phyloP scores from a whole-genome alignment of 1,140 invertebrate genomes.

The Drosophila busckii region DNA sequence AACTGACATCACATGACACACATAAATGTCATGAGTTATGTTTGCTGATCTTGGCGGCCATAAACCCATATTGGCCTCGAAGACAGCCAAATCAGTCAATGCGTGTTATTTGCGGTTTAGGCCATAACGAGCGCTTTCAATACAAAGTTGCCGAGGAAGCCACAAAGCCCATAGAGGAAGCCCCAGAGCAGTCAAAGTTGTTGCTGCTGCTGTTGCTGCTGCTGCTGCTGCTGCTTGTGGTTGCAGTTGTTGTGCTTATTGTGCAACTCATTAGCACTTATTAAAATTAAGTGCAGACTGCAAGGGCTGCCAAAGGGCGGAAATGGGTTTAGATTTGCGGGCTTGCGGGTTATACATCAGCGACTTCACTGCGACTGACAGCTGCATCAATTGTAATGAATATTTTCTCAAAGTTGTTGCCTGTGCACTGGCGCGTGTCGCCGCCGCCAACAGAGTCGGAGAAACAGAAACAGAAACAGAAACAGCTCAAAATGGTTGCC shows the following conservation, averaged over 20 bases:
- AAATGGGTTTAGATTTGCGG: conserved; percentile 31
- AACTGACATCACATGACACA: conserved; percentile 24
- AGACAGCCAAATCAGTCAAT: conserved; percentile 22
- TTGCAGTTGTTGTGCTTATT: conserved; percentile 26
- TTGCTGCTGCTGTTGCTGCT: conserved; percentile 18
- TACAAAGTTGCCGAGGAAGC: conserved; percentile 65
- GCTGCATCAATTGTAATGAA: conserved; percentile 51
- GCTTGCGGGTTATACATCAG: conserved; percentile 5
- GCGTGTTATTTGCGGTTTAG: conserved; percentile 53
- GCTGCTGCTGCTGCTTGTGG: conserved; percentile 15
- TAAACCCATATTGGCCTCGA: conserved; percentile 18
- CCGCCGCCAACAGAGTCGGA: conserved; percentile 19
- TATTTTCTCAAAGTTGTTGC: conserved; percentile 47
- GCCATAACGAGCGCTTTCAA: conserved; percentile 55
- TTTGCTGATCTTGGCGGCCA: conserved; percentile 46
- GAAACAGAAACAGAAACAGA: conserved; percentile 22
- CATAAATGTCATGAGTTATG: conserved; percentile 70
- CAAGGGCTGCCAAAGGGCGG: conserved; percentile 13
- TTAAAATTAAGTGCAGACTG: conserved; percentile 57
- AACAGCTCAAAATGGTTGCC: conserved; percentile 61
- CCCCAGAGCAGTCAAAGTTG: background rate
- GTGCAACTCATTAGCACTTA: conserved; percentile 75
- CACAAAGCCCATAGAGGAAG: too few species aligned
- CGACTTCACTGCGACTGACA: background rate
- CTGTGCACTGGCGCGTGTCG: conserved; percentile 54